Base-by-base conservation (phyloP, 2,797 vertebrate genomes). In the Spheniscus humboldti region DNA sequence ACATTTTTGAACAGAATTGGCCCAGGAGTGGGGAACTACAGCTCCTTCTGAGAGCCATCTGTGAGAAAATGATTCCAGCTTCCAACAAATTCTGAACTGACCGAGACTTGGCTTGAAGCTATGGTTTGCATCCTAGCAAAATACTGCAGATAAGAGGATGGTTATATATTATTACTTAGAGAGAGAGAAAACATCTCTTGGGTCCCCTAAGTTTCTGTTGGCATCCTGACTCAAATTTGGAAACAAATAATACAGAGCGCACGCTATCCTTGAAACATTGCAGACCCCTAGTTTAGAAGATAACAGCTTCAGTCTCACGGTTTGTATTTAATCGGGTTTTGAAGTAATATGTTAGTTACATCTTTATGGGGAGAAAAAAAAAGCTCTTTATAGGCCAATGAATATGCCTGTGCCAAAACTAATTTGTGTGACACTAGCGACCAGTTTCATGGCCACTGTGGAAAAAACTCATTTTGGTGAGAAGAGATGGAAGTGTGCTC, bases 41-140 rank as follows among this genome's bases (percentile, higher is more conserved):
- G 47, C 63, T 92, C 82, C 88, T 93, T 55, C 59, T 73, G 78
- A 94, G 85, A 68, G n/a, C 95, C 82, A 72, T 96, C 85, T 96
- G 74, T 89, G 85, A 75, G 67, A 68, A 78, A 75, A 63, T 0
- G 0, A 37, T 92, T 95, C 66, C 52, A 82, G 37, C 67, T 92
- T 66, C 31, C 60, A 66, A 3, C 35, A 66, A 60, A 90, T 75
- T 48, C 50, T 73, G 23, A 60, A 7, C 62, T 88, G 3, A 0
- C 31, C 4, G 20, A 79, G 75, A 59, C 59, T 56, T 88, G 60
- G 57, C 86, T 82, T 41, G 77, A 48, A 72, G 66, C 35, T 82
- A 4, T 1, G 0, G 23, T 69, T 69, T 73, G 67, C 45, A 24
- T 90, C 55, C 10, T 64, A 59, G 39, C 28, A 81, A 81, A 84